Evolutionary conservation across 2,888 invertebrate genomes (phyloP), one percentile per base, ranked within the genome.

Genomic region (Achlya flavicornis): DNA sequence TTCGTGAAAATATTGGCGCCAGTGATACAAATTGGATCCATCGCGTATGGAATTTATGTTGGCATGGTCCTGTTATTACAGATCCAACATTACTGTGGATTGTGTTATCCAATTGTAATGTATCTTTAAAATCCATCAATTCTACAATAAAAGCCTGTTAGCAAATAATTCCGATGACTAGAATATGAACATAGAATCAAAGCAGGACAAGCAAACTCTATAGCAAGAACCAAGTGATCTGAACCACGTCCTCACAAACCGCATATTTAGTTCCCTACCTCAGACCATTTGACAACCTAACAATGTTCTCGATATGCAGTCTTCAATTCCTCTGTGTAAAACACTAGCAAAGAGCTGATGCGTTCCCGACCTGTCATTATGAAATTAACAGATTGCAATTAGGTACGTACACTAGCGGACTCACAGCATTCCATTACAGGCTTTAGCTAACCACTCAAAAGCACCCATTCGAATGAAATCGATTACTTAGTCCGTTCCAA

Each of bases 371-470:
- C 58, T 59, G 63, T 61, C 67, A 64, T 62, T 69, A 66, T 65
- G 66, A 68, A 70, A 68, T 68, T 70, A 70, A 66, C 70, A 69
- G 70, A 68, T 70, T 68, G 63, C 69, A 72, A 53, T 53, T 53
- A 26, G 26, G 1, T 26, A 26, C 26, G 26, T 26, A 53, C 53
- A 70, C 68, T 65, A 48, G 57, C 61, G 66, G 65, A 64, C n/a
- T 67, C 67, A 62, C 71, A 67, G 57, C 69, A 64, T 68, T 69
- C 68, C 68, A 71, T 69, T 33, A 35, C 16, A 12, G n/a, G 38
- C 58, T 58, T 35, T 58, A 35, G 35, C 8, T 16, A 38, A 33
- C 58, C 58, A 35, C 16, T 58, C 38, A 8, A 35, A 35, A 35
- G 4, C 48, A 48, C 38, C 38, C 33, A 16, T 58, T 33, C n/a